These are phyloP conservation scores for Morone saxatilis DNA, from an alignment of 2,113 vertebrate genomes.

Conservation along the genomic window DNA sequence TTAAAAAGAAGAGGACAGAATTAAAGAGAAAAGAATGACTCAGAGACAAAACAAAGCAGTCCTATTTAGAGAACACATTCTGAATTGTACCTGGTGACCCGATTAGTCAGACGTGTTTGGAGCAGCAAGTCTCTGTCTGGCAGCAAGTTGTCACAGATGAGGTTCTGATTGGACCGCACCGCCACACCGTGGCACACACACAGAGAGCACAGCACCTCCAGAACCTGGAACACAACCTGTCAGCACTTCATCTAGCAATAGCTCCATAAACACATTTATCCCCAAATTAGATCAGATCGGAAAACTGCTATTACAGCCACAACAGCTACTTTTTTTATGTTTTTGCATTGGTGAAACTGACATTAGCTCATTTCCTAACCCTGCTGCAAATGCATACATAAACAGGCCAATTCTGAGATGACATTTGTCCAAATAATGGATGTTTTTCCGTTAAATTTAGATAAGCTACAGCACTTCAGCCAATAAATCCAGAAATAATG, in stretches of 20 bases:
- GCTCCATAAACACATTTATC: constrained; percentile 45
- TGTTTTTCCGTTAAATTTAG: neutral
- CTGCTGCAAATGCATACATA: neutral
- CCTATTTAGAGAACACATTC: constrained; percentile 1
- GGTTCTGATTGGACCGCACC: constrained; percentile 94
- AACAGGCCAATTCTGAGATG: neutral
- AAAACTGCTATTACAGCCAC: neutral
- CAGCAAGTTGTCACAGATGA: constrained; percentile 95
- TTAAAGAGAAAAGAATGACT: neutral
- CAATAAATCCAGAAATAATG: neutral
- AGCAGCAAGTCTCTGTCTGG: constrained; percentile 93
- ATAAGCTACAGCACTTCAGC: neutral
- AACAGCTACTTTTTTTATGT: neutral
- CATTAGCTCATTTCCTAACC: neutral
- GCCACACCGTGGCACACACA: constrained; percentile 95
- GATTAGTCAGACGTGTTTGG: constrained; percentile 93
- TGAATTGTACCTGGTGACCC: constrained; percentile 90
- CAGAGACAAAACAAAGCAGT: neutral
- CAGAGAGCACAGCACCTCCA: constrained; percentile 94
- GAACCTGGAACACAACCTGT: constrained; percentile 85
- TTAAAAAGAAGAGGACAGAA: neutral
- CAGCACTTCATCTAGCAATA: constrained; percentile 47
- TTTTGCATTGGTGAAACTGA: neutral
- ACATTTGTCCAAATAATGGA: neutral
- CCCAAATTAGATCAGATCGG: neutral